phyloP scores from a whole-genome alignment of 2,888 invertebrate species.

The Boloria selene region DNA sequence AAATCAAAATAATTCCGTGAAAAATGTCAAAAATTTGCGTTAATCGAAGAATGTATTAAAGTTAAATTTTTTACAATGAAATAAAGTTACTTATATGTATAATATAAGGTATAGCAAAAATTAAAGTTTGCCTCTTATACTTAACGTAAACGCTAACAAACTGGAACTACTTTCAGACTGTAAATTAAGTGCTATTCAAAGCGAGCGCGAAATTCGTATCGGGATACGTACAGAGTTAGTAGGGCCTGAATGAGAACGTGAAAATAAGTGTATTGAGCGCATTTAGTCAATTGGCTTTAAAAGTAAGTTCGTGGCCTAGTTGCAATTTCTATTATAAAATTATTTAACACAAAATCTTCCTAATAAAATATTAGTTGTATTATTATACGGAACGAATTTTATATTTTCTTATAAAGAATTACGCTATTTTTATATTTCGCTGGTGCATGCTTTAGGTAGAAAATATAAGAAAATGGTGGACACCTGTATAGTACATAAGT shows the following conservation, averaged over 20 bases:
- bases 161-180: constrained; percentile 22
- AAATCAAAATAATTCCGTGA: no score
- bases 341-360: background rate
- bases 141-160: constrained; percentile 21
- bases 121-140: constrained; percentile 16
- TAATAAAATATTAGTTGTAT: background rate
- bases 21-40: no score
- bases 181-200: constrained; percentile 27
- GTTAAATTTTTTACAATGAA: no score
- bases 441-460: no score
- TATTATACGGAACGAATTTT: no score
- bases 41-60: no score
- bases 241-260: constrained; percentile 21
- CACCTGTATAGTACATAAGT: no score
- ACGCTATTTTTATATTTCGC: no score
- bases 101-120: background rate
- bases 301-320: background rate
- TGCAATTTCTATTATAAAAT: background rate
- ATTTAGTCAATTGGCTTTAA: constrained; percentile 2
- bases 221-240: constrained; percentile 27
- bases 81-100: no score
- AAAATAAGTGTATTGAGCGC: constrained; percentile 14
- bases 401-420: no score
- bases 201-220: constrained; percentile 26
- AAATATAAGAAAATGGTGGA: no score